Conservation (phyloP, 2,888 invertebrate species). For the Stramonita haemastoma region DNA sequence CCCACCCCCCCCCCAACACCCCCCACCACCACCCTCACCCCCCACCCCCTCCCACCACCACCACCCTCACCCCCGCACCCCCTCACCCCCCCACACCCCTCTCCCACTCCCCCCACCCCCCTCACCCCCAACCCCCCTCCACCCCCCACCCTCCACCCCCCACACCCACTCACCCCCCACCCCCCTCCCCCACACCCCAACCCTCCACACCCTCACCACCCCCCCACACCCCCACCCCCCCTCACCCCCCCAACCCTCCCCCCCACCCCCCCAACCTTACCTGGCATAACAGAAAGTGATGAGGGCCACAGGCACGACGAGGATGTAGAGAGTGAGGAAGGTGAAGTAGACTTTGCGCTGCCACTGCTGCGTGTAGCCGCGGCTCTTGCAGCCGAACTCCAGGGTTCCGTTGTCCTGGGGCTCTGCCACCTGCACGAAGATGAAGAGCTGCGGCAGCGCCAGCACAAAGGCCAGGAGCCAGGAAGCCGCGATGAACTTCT, state of each 20-base stretch:
- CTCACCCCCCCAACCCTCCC: background rate
- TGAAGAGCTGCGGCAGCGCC: constrained; percentile 77
- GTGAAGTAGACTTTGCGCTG: constrained; percentile 78
- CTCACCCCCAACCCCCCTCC: background rate
- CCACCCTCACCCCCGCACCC: background rate
- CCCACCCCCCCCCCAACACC: too few species aligned
- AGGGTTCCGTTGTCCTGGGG: constrained; percentile 73
- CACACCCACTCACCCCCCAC: background rate
- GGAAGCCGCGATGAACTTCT: constrained; percentile 74
- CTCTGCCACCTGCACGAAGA: constrained; percentile 75
- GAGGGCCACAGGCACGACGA: constrained; percentile 76
- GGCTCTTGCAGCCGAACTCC: constrained; percentile 72
- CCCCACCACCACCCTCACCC: background rate
- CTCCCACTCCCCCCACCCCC: background rate
- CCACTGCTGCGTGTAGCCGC: constrained; percentile 78
- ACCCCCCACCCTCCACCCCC: background rate
- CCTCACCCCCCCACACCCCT: background rate
- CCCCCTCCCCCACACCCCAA: too few species aligned
- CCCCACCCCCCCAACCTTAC: constrained; percentile 42
- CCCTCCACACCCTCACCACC: background rate
- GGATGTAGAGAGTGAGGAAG: constrained; percentile 77
- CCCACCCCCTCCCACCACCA: background rate
- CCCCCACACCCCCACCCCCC: background rate
- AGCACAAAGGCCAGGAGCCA: constrained; percentile 77
- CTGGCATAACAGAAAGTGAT: constrained; percentile 78